Conservation (phyloP, 2,113 vertebrate genomes). For the Melanotaenia duboulayi region DNA sequence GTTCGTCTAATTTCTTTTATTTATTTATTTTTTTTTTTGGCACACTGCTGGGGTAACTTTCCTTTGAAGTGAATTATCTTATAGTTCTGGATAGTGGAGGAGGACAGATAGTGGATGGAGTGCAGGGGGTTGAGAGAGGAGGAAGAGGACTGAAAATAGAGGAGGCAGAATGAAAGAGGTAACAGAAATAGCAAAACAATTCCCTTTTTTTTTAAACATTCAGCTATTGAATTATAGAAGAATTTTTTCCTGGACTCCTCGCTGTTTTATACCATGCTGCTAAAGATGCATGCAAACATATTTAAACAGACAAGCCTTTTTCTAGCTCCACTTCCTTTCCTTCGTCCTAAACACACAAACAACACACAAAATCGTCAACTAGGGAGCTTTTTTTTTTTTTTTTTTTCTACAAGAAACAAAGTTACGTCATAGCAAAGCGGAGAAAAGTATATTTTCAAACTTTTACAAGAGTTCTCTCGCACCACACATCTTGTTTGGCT, state of each 20-base stretch:
- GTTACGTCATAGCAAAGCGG: slow-evolving; percentile 4
- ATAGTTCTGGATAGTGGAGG: slow-evolving; percentile 14
- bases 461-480: slow-evolving; percentile 8
- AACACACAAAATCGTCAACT: slow-evolving; percentile 1
- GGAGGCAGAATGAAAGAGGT: not conserved
- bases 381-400: slow-evolving; percentile 4
- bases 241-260: slow-evolving; percentile 21
- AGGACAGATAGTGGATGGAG: not conserved
- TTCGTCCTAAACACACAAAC: not conserved
- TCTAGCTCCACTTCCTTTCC: not conserved
- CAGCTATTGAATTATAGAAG: slow-evolving; percentile 51
- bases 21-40: too few relatives aligned
- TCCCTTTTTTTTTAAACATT: slow-evolving; percentile 3
- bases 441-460: slow-evolving; percentile 42
- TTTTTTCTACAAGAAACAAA: slow-evolving; percentile 21
- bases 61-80: slow-evolving; percentile 51
- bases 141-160: not conserved
- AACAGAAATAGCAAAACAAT: slow-evolving; percentile 22
- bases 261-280: not conserved
- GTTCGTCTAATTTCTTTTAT: not conserved
- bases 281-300: slow-evolving; percentile 6
- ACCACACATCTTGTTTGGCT: slow-evolving; percentile 20
- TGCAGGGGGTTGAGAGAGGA: not conserved
- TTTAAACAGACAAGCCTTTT: not conserved
- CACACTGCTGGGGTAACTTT: slow-evolving; percentile 13